Conservation (phyloP, 64 coral and sea anemone species). For the Platygyra sinensis region DNA sequence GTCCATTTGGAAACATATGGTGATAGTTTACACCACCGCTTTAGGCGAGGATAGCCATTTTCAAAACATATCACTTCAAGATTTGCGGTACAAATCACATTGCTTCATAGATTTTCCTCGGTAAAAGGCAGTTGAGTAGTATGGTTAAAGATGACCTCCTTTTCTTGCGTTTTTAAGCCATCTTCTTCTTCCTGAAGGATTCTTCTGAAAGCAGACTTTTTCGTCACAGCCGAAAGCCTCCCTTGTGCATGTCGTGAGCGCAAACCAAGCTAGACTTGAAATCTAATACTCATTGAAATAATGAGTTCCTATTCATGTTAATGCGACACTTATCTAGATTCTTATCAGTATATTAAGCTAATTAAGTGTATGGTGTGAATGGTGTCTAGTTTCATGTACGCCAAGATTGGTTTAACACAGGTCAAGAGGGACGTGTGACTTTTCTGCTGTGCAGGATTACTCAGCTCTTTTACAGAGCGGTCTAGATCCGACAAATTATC, state of each 20-base stretch:
- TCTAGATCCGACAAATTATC: conserved; percentile 12
- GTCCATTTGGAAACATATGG: conserved; percentile 41
- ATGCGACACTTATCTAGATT: conserved; percentile 61
- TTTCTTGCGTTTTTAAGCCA: too few relatives aligned
- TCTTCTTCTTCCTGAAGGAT: not conserved
- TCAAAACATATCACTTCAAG: conserved; percentile 26
- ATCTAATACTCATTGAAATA: conserved; percentile 44
- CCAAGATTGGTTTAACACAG: conserved; percentile 26
- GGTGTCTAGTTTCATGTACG: conserved; percentile 41
- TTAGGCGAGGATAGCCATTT: conserved; percentile 45
- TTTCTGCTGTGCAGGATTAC: not conserved
- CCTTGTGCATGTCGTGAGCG: conserved; percentile 52
- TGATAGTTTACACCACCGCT: conserved; percentile 41
- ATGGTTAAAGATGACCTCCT: not conserved
- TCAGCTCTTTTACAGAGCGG: conserved; percentile 19
- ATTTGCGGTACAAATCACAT: not conserved
- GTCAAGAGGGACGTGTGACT: conserved; percentile 56
- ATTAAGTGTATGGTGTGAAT: conserved; percentile 47
- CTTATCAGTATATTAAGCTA: conserved; percentile 63
- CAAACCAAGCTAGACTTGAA: conserved; percentile 22
- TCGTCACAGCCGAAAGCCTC: not conserved
- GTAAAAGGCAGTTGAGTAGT: not conserved
- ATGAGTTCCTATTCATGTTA: conserved; percentile 60
- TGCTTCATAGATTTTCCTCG: not conserved
- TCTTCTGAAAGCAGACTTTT: not conserved